Conservation (phyloP, 1,140 invertebrate species). For the Aleiodes sp. region DNA sequence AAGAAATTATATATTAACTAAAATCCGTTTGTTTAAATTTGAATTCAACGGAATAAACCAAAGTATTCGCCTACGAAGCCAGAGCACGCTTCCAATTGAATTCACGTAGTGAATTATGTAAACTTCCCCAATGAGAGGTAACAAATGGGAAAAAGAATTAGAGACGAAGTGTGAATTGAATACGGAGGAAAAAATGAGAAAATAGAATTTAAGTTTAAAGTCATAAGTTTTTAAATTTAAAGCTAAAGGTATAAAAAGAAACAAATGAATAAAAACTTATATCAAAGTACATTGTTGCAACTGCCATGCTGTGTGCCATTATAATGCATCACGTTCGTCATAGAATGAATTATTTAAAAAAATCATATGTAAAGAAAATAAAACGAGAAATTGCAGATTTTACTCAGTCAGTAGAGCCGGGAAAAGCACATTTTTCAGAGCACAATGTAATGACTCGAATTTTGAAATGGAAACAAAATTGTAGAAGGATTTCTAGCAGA, state of each 20-base stretch:
- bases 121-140: not conserved
- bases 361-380: slow-evolving; percentile 29
- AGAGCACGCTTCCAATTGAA: not conserved
- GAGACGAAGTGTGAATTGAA: slow-evolving; percentile 20
- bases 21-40: slow-evolving; percentile 35
- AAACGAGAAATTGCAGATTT: slow-evolving; percentile 2
- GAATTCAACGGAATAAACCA: slow-evolving; percentile 23
- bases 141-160: not conserved
- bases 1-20: slow-evolving; percentile 43
- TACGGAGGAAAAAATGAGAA: not conserved
- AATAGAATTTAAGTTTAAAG: not conserved
- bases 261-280: slow-evolving; percentile 47
- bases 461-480: slow-evolving; percentile 20
- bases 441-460: not conserved
- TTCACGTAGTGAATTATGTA: slow-evolving; percentile 10
- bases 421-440: not conserved
- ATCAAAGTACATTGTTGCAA: slow-evolving; percentile 65
- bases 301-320: slow-evolving; percentile 67
- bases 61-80: slow-evolving; percentile 17
- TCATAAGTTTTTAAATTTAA: slow-evolving; percentile 29
- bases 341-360: slow-evolving; percentile 43
- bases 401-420: not conserved
- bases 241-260: slow-evolving; percentile 44
- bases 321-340: slow-evolving; percentile 59
- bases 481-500: not conserved